phyloP scores from a whole-genome alignment of 2,113 vertebrate species.

The Phyllostomus discolor region DNA sequence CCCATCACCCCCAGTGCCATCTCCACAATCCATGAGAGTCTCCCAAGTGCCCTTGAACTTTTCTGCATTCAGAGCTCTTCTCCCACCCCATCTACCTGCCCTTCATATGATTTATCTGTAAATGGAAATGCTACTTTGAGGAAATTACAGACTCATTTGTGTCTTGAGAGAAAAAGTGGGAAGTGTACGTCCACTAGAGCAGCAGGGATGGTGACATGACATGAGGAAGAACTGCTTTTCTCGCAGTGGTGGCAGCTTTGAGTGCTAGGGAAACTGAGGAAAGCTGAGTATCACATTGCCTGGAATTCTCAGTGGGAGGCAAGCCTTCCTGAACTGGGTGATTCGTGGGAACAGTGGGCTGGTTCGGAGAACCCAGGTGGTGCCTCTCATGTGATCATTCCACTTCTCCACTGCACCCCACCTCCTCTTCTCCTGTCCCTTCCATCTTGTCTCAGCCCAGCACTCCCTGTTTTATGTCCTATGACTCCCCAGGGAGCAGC shows the following conservation, averaged over 20 bases:
- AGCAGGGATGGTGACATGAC: neutral
- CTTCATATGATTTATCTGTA: neutral
- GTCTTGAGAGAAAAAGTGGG: neutral
- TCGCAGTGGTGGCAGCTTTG: neutral
- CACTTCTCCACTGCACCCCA: neutral
- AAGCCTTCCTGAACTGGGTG: neutral
- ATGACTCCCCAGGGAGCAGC: slow-evolving; percentile 51
- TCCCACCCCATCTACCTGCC: neutral
- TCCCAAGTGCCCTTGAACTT: neutral
- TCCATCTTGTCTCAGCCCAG: neutral
- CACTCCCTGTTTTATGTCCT: neutral
- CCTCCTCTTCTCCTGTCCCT: neutral
- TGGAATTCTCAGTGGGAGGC: neutral
- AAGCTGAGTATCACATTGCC: neutral
- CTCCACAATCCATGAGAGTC: neutral
- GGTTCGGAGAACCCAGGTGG: neutral
- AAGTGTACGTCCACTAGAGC: neutral
- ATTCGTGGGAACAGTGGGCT: neutral
- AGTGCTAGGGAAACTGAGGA: neutral
- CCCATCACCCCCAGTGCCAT: neutral
- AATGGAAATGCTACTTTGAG: neutral
- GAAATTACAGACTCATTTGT: neutral
- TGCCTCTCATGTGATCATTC: neutral
- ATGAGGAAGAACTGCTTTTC: neutral
- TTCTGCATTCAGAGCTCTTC: neutral